Conservation (phyloP, 2,888 invertebrate species). For the Drosophila prostipennis region DNA sequence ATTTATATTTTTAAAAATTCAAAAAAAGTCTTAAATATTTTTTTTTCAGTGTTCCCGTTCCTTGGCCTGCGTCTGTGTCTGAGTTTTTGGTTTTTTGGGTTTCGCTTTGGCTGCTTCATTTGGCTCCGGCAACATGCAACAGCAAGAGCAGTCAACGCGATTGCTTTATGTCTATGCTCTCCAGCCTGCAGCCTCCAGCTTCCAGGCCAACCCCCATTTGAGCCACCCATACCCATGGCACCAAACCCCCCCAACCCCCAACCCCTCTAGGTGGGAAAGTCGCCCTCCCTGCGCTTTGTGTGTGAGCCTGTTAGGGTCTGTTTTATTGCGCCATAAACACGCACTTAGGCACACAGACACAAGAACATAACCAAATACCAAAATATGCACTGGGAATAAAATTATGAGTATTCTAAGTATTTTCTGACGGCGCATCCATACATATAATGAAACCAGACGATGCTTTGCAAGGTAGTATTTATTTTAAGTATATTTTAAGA, state of each 20-base stretch:
- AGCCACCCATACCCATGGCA: neutral
- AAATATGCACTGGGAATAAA: slow-evolving; percentile 14
- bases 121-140: slow-evolving; percentile 65
- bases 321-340: slow-evolving; percentile 79
- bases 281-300: slow-evolving; percentile 27
- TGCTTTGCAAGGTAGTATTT: too few relatives aligned
- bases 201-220: neutral
- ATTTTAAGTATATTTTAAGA: too few relatives aligned
- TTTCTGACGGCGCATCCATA: too few relatives aligned
- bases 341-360: slow-evolving; percentile 70
- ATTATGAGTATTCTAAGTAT: too few relatives aligned
- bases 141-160: slow-evolving; percentile 38
- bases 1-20: too few relatives aligned
- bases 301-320: slow-evolving; percentile 70
- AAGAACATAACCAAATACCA: slow-evolving; percentile 33
- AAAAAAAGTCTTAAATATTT: neutral
- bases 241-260: neutral
- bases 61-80: slow-evolving; percentile 23
- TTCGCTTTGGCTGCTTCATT: slow-evolving; percentile 67
- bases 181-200: slow-evolving; percentile 17
- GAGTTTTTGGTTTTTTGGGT: slow-evolving; percentile 49
- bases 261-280: neutral
- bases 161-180: slow-evolving; percentile 49
- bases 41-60: slow-evolving; percentile 12
- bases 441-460: too few relatives aligned